Conservation (phyloP, 2,888 invertebrate genomes). For the Mesochorus sp. region DNA sequence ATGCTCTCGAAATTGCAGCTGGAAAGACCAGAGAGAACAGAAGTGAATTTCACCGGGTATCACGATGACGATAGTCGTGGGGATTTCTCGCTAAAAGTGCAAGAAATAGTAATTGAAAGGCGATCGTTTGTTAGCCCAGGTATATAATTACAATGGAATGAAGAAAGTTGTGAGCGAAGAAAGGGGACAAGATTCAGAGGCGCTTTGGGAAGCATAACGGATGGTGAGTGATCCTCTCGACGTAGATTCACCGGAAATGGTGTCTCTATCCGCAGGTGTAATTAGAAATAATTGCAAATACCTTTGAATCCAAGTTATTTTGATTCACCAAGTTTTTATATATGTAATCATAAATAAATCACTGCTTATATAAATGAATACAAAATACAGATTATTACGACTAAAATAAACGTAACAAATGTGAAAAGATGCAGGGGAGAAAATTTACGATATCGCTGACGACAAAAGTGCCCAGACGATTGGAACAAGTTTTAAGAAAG, state of each 20-base stretch:
- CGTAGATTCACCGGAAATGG: conserved; percentile 37
- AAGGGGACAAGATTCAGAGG: not conserved
- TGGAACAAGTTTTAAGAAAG: not conserved
- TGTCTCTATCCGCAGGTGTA: conserved; percentile 38
- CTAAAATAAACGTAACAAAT: not conserved
- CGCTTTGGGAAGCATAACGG: not conserved
- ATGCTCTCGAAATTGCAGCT: conserved; percentile 15
- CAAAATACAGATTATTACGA: not conserved
- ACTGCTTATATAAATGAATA: too few relatives aligned
- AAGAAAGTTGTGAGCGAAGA: conserved; percentile 48
- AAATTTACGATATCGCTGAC: not conserved
- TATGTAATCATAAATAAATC: too few relatives aligned
- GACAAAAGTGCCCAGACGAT: not conserved
- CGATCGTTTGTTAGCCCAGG: conserved; percentile 45
- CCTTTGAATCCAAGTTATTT: conserved; percentile 11
- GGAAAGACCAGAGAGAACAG: not conserved
- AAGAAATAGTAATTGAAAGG: conserved; percentile 55
- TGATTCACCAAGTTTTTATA: too few relatives aligned
- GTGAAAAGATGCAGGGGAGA: too few relatives aligned
- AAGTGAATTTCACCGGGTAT: not conserved
- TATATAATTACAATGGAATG: conserved; percentile 59
- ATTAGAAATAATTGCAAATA: conserved; percentile 49
- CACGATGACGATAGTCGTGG: not conserved
- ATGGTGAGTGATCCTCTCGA: conserved; percentile 3
- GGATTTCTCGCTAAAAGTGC: conserved; percentile 29